These are phyloP conservation scores for Gorsachius magnificus DNA, from an alignment of 2,797 vertebrate species.

Conservation along the genomic window DNA sequence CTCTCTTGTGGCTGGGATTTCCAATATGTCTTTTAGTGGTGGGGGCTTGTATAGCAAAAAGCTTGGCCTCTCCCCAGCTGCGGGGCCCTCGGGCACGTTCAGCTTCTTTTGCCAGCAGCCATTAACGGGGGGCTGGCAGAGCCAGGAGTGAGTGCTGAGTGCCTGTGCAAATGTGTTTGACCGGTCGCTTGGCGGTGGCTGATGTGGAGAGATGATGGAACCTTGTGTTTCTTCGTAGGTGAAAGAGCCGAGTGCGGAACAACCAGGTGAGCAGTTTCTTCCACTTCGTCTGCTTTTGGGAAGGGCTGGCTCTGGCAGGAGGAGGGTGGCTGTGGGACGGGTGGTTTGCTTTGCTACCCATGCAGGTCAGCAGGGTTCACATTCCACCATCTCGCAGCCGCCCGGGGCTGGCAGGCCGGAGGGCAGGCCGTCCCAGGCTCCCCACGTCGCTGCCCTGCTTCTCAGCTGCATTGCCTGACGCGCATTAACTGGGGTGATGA, in stretches of 20 bases:
- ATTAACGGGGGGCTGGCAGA: background rate
- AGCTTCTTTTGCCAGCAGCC: background rate
- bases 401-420: background rate
- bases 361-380: background rate
- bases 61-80: background rate
- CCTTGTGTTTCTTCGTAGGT: slow-evolving; percentile 78
- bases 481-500: background rate
- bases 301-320: background rate
- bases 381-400: background rate
- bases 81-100: background rate
- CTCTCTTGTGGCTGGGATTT: background rate
- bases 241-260: slow-evolving; percentile 96
- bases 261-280: slow-evolving; percentile 86
- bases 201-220: background rate
- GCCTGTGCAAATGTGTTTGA: background rate
- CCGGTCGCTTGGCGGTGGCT: background rate
- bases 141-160: background rate
- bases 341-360: background rate
- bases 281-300: background rate
- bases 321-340: background rate
- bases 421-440: background rate
- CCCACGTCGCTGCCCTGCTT: background rate
- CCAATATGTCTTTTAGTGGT: background rate
- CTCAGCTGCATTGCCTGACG: background rate
- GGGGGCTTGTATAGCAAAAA: background rate